Evolutionary conservation across 1,140 invertebrate genomes (phyloP).

Genomic region (Papilio aristodemus): DNA sequence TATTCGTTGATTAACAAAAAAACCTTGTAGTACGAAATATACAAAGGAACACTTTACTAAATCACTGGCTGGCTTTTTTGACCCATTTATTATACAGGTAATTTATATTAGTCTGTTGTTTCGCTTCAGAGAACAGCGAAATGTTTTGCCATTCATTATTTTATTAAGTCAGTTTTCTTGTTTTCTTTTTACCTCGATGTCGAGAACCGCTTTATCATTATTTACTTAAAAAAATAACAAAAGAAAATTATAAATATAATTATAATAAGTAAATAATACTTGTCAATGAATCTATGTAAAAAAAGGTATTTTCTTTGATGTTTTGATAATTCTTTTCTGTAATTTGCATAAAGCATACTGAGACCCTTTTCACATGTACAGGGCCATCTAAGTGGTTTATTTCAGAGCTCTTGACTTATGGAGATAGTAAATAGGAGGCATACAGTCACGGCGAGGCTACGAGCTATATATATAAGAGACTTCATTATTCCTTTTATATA

Average conservation of each 20-base stretch:
- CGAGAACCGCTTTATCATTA: background rate
- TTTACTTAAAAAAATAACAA: background rate
- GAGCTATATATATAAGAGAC: too few species aligned
- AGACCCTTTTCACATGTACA: too few species aligned
- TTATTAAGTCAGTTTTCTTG: background rate
- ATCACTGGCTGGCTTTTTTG: constrained; percentile 6
- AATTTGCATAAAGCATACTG: too few species aligned
- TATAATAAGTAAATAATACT: too few species aligned
- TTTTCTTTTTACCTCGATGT: background rate
- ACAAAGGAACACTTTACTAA: constrained; percentile 7
- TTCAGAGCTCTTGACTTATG: too few species aligned
- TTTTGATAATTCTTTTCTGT: too few species aligned
- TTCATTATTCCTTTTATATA: too few species aligned
- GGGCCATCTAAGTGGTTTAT: too few species aligned
- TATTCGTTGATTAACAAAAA: background rate
- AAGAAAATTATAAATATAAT: background rate
- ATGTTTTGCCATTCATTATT: constrained; percentile 16
- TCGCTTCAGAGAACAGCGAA: background rate
- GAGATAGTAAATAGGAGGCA: too few species aligned
- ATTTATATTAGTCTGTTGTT: constrained; percentile 11
- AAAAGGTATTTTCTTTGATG: too few species aligned
- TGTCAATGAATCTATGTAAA: too few species aligned
- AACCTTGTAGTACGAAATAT: background rate
- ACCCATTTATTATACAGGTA: constrained; percentile 4
- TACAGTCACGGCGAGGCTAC: too few species aligned